Evolutionary conservation across 1,140 invertebrate genomes (phyloP).

Genomic region (Zaprionus ghesquierei): DNA sequence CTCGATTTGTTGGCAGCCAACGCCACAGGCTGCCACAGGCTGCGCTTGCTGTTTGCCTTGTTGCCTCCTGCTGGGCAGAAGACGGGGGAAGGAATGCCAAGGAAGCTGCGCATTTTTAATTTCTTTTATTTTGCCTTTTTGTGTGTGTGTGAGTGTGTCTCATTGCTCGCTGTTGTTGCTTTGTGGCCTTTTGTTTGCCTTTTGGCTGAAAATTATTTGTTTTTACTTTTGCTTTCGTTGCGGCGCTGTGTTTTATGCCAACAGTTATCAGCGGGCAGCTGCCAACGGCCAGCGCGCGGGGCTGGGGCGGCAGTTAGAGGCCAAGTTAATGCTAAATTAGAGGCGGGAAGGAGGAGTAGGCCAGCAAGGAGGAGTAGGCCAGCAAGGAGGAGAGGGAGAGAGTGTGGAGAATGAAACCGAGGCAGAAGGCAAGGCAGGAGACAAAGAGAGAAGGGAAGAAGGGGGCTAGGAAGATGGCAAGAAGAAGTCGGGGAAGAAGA

Average conservation of each 20-base stretch:
- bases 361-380: not conserved
- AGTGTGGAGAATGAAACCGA: too few species aligned
- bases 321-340: constrained; percentile 74
- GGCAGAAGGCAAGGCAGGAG: too few species aligned
- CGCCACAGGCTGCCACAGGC: constrained; percentile 26
- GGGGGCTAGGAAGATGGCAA: too few species aligned
- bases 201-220: constrained; percentile 68
- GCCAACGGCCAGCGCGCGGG: not conserved
- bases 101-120: constrained; percentile 58
- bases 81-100: constrained; percentile 10
- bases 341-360: not conserved
- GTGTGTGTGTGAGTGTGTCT: constrained; percentile 7
- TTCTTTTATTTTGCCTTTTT: constrained; percentile 67
- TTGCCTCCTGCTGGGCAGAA: not conserved
- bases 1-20: constrained; percentile 63
- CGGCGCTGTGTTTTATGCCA: constrained; percentile 8
- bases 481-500: too few species aligned
- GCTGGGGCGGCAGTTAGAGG: constrained; percentile 46
- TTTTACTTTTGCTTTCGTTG: constrained; percentile 66
- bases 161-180: not conserved
- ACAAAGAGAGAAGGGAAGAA: too few species aligned
- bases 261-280: constrained; percentile 27
- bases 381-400: not conserved
- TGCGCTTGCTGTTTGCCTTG: constrained; percentile 52
- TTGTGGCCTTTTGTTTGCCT: constrained; percentile 24